Percentiles rank a stretch among this genome's conserved stretches.
Conservation (phyloP, 92 coral and sea anemone genomes). For the Ricordea florida region DNA sequence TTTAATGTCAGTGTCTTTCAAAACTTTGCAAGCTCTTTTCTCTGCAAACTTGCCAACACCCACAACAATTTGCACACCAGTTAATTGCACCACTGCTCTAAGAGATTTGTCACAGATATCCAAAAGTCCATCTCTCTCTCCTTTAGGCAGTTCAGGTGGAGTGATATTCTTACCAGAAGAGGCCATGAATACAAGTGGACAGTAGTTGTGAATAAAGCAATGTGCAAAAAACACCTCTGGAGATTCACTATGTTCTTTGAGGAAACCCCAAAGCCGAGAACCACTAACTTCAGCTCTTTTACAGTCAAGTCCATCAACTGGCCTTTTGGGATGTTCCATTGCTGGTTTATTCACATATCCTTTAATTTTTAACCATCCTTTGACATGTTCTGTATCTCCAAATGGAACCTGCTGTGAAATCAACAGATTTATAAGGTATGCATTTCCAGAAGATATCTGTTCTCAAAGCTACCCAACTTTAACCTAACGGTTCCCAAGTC, state of each 20-base stretch:
- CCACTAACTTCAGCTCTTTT: conserved; percentile 87
- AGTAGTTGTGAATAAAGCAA: conserved; percentile 83
- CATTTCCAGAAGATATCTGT: not conserved
- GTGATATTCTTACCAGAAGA: conserved; percentile 79
- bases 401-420: conserved; percentile 68
- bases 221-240: conserved; percentile 66
- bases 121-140: conserved; percentile 56
- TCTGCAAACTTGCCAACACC: conserved; percentile 89
- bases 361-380: conserved; percentile 71
- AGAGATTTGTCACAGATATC: conserved; percentile 65
- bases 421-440: not conserved
- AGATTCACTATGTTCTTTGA: conserved; percentile 62
- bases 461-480: no score
- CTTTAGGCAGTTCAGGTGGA: conserved; percentile 61
- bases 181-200: conserved; percentile 83
- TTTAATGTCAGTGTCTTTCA: conserved; percentile 42
- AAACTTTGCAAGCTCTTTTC: conserved; percentile 58
- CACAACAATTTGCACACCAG: conserved; percentile 61
- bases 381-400: conserved; percentile 86
- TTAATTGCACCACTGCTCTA: conserved; percentile 43
- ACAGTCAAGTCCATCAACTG: conserved; percentile 69
- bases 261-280: conserved; percentile 82
- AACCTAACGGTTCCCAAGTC: no score
- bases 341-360: conserved; percentile 70
- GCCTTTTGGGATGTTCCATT: conserved; percentile 84